Conservation (phyloP, 2,797 vertebrate species). For the Channa striata region DNA sequence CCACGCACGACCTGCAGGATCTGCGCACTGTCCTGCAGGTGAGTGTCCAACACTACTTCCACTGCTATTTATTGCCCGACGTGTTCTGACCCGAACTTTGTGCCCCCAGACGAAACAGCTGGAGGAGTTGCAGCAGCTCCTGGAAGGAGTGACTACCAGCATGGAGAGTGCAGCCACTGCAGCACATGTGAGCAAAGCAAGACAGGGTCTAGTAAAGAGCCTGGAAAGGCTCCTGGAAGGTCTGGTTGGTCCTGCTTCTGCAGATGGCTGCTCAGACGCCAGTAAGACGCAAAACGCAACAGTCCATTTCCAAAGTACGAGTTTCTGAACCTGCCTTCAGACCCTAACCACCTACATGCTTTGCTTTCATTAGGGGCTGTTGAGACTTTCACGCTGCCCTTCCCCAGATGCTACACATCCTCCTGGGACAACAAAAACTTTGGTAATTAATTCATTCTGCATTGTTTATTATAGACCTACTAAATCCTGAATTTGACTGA, state of each 20-base stretch:
- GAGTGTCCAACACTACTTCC: not conserved
- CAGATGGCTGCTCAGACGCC: constrained; percentile 53
- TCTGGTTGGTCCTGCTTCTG: constrained; percentile 61
- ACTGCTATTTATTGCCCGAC: no score
- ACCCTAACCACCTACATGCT: constrained; percentile 15
- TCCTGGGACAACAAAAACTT: constrained; percentile 94
- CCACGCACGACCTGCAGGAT: constrained; percentile 70
- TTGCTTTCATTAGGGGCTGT: constrained; percentile 74
- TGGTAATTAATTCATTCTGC: constrained; percentile 81
- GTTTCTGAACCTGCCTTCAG: not conserved
- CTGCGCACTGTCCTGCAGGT: constrained; percentile 88
- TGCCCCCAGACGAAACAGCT: constrained; percentile 77
- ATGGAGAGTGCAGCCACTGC: constrained; percentile 85
- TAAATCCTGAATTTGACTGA: not conserved
- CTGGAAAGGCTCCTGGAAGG: constrained; percentile 82
- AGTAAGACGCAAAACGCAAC: constrained; percentile 57
- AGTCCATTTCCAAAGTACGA: no score
- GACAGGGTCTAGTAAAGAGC: constrained; percentile 74
- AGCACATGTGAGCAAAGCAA: constrained; percentile 73
- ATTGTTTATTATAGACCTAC: not conserved
- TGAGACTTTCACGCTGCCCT: constrained; percentile 85
- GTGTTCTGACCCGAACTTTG: not conserved
- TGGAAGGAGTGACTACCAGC: constrained; percentile 76
- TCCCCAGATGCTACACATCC: constrained; percentile 89
- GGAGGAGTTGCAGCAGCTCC: constrained; percentile 86